Evolutionary conservation across 2,113 vertebrate genomes (phyloP).

Genomic region (Ophthalmolycus amberensis): DNA sequence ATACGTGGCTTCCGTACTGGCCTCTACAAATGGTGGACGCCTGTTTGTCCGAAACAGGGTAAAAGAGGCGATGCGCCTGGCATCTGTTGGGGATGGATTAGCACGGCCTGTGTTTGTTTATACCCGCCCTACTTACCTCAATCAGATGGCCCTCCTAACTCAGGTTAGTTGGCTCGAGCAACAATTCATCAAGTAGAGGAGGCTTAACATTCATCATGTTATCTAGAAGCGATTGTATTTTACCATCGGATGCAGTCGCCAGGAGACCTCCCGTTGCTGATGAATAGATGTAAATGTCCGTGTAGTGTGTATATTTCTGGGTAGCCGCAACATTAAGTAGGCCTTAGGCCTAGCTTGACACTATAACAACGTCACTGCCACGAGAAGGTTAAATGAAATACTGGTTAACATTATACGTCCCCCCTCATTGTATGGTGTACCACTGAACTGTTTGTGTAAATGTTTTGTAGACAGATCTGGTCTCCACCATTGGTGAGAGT

Average conservation of each 20-base stretch:
- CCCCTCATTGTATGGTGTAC: background rate
- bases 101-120: slow-evolving; percentile 86
- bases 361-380: background rate
- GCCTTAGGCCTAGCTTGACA: background rate
- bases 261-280: background rate
- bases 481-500: slow-evolving; percentile 87
- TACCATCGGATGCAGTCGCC: background rate
- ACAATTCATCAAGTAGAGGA: background rate
- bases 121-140: slow-evolving; percentile 83
- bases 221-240: background rate
- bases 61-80: slow-evolving; percentile 83
- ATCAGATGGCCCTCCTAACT: slow-evolving; percentile 72
- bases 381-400: background rate
- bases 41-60: slow-evolving; percentile 84
- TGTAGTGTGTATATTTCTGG: background rate
- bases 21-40: slow-evolving; percentile 74
- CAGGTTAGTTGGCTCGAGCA: slow-evolving; percentile 75
- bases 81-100: slow-evolving; percentile 76
- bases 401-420: background rate
- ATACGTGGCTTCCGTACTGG: slow-evolving; percentile 78
- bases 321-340: background rate
- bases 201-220: background rate
- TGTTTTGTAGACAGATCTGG: slow-evolving; percentile 81
- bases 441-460: slow-evolving; percentile 33
- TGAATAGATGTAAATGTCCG: background rate